Base-by-base conservation (phyloP, 2,113 vertebrate species). In the human region DNA sequence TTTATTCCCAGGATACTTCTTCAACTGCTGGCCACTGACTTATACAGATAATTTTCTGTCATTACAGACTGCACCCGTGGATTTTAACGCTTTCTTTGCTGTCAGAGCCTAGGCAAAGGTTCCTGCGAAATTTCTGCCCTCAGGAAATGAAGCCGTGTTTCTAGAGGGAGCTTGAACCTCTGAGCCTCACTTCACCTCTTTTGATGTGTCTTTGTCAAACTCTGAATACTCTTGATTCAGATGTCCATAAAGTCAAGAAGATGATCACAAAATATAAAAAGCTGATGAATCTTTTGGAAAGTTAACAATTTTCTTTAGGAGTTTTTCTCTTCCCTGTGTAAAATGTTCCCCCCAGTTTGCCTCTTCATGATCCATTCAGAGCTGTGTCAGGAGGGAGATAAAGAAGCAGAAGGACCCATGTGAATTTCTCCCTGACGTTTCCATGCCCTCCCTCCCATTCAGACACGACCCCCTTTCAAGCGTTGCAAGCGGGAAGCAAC, bases 181-280 rank as follows among this genome's bases (percentile, higher is more conserved):
- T 92, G 8, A 64, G 23, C 76, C 97, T 66, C 48, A 85, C 76
- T 97, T 85, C 90, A 80, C 82, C 70, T 94, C 75, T 96, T 97
- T 98, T 96, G 75, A 90, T 86, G 87, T 35, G 27, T 95, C 78
- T 97, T 98, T 98, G 89, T 97, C 93, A 93, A 96, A 97, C 14
- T 91, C 92, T 96, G 97, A 95, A 93, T 96, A 97, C 95, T 68
- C 94, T 90, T 96, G 89, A 96, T 97, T 97, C 97, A 95, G 64
- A 64, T 97, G 96, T 89, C 82, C 96, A 59, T 64, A 52, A 97
- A 88, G 18, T 35, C 88, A 97, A 96, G 76, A 94, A 72, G 91
- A 83, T 52, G 94, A 95, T 89, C 93, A 92, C 64, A 61, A 57
- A 57, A 95, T 35, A 91, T n/a, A 70, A 81, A 72, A 76, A 94